Conservation (phyloP, 2,797 vertebrate species). For the Cirrhinus molitorella region DNA sequence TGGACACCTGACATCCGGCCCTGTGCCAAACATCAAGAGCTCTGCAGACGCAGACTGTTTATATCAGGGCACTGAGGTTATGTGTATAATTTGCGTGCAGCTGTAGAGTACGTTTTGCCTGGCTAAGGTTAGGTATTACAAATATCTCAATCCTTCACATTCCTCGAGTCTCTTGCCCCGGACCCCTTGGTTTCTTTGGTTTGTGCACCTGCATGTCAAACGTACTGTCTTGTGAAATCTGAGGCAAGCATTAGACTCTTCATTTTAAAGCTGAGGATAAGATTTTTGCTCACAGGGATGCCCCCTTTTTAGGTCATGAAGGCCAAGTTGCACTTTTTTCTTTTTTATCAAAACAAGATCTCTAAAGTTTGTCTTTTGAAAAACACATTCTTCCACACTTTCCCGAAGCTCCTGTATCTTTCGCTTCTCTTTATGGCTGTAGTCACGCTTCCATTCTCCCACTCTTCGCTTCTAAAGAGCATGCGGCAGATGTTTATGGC, state of each 20-base stretch:
- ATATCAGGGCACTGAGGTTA: conserved; percentile 61
- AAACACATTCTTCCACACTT: not conserved
- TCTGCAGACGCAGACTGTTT: conserved; percentile 67
- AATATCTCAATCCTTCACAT: conserved; percentile 76
- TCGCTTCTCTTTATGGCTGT: not conserved
- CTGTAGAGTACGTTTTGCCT: conserved; percentile 74
- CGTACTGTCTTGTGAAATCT: conserved; percentile 57
- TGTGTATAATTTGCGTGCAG: conserved; percentile 73
- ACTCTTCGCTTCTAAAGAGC: conserved; percentile 43
- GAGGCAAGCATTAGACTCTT: not conserved
- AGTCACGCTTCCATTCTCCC: conserved; percentile 13
- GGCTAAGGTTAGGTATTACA: conserved; percentile 79
- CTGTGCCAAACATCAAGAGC: conserved; percentile 53
- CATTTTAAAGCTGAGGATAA: not conserved
- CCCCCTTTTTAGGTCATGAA: not conserved
- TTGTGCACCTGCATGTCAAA: conserved; percentile 73
- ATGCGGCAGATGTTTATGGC: conserved; percentile 56
- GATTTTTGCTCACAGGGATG: not conserved
- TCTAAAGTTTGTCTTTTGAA: not conserved
- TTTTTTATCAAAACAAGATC: not conserved
- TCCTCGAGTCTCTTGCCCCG: conserved; percentile 69
- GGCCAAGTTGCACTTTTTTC: not conserved
- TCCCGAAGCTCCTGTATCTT: conserved; percentile 18
- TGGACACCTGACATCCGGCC: conserved; percentile 57
- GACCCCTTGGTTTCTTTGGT: conserved; percentile 69